phyloP scores from a whole-genome alignment of 37 sponge, comb jelly and placozoan species.

The Ianthella basta region DNA sequence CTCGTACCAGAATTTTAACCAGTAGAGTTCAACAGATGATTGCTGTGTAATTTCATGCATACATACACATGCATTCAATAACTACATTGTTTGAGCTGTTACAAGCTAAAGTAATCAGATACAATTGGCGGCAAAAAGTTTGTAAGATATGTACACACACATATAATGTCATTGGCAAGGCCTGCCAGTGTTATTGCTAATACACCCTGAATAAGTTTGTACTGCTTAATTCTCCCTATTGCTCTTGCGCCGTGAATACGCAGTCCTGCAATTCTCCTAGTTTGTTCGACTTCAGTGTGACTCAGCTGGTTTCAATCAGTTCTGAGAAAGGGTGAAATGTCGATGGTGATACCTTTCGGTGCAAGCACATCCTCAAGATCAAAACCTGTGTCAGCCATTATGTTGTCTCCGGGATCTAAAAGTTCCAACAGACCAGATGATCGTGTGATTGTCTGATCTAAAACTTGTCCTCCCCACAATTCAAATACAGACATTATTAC shows the following conservation, averaged over 20 bases:
- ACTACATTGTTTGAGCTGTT: not conserved
- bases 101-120: not conserved
- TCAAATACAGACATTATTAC: constrained; percentile 55
- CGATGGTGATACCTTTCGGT: constrained; percentile 1
- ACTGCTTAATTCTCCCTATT: constrained; percentile 40
- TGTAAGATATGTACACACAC: not conserved
- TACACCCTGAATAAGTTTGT: constrained; percentile 11
- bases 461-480: constrained; percentile 51
- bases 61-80: not conserved
- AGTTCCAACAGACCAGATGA: constrained; percentile 50
- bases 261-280: constrained; percentile 36
- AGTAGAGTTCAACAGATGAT: not conserved
- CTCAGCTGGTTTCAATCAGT: not conserved
- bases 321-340: constrained; percentile 33
- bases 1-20: constrained; percentile 5
- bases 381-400: constrained; percentile 68
- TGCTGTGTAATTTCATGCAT: not conserved
- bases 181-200: constrained; percentile 3
- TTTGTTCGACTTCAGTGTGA: not conserved
- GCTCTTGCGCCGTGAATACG: constrained; percentile 41
- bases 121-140: constrained; percentile 22
- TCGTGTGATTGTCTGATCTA: constrained; percentile 39
- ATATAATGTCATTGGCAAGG: constrained; percentile 42
- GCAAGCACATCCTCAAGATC: constrained; percentile 27
- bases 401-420: constrained; percentile 41